These are phyloP conservation scores for Mustela nigripes DNA, from an alignment of 2,113 vertebrate genomes.

Conservation along the genomic window DNA sequence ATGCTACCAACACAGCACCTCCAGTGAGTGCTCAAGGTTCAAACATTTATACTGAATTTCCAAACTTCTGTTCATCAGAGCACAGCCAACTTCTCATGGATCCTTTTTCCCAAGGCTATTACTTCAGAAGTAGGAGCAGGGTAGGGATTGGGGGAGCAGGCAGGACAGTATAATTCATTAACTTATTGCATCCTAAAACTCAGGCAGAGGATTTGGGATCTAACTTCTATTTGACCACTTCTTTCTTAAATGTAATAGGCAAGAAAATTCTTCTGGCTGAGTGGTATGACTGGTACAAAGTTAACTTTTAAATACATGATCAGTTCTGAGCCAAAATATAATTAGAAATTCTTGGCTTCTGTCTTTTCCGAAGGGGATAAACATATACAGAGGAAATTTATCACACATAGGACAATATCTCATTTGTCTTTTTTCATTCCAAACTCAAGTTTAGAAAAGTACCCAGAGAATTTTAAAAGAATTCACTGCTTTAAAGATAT, in stretches of 20 bases:
- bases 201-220: background rate
- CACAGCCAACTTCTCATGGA: background rate
- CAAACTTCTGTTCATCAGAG: conserved; percentile 18
- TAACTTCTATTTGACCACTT: conserved; percentile 8
- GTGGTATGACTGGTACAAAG: background rate
- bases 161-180: background rate
- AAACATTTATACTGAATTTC: conserved; percentile 1
- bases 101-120: background rate
- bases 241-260: conserved; percentile 35
- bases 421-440: conserved; percentile 30
- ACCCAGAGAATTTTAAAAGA: conserved; percentile 62
- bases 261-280: conserved; percentile 53
- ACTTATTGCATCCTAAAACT: conserved; percentile 21
- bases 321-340: conserved; percentile 59
- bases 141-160: background rate
- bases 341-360: conserved; percentile 57
- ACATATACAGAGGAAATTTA: conserved; percentile 45
- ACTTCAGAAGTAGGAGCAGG: conserved; percentile 9
- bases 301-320: conserved; percentile 62
- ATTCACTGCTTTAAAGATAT: conserved; percentile 41
- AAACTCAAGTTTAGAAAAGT: conserved; percentile 58
- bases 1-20: background rate
- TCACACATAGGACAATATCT: background rate
- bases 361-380: conserved; percentile 49
- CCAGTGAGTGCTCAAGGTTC: background rate